These are phyloP conservation scores for Anthonomus grandis DNA, from an alignment of 1,140 invertebrate species.

Conservation along the genomic window DNA sequence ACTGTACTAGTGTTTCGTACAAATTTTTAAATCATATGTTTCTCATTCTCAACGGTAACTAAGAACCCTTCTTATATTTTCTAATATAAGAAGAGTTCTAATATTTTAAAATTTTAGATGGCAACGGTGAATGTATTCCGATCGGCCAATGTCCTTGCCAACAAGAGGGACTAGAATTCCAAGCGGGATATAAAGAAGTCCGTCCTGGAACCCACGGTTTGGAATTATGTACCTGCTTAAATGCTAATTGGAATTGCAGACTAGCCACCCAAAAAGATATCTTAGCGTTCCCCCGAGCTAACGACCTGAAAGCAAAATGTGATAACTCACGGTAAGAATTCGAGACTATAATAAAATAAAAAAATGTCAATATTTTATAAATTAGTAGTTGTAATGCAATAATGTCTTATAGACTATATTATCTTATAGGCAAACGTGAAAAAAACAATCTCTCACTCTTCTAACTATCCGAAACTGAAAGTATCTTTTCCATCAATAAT, in stretches of 20 bases:
- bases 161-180: constrained; percentile 68
- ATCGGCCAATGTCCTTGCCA: constrained; percentile 73
- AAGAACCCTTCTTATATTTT: too few species aligned
- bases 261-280: constrained; percentile 62
- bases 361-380: neutral
- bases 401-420: too few species aligned
- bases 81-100: too few species aligned
- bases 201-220: constrained; percentile 60
- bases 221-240: constrained; percentile 71
- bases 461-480: too few species aligned
- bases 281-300: constrained; percentile 57
- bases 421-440: too few species aligned
- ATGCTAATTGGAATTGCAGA: constrained; percentile 71
- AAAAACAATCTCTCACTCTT: too few species aligned
- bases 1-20: too few species aligned
- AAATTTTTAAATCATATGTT: too few species aligned
- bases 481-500: too few species aligned
- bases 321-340: constrained; percentile 46
- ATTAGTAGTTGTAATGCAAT: neutral
- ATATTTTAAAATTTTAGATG: constrained; percentile 49
- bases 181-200: constrained; percentile 70
- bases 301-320: constrained; percentile 60
- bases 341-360: neutral
- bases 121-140: constrained; percentile 70
- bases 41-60: too few species aligned